phyloP scores from a whole-genome alignment of 2,797 vertebrate species.

The Acrocephalus scirpaceus region DNA sequence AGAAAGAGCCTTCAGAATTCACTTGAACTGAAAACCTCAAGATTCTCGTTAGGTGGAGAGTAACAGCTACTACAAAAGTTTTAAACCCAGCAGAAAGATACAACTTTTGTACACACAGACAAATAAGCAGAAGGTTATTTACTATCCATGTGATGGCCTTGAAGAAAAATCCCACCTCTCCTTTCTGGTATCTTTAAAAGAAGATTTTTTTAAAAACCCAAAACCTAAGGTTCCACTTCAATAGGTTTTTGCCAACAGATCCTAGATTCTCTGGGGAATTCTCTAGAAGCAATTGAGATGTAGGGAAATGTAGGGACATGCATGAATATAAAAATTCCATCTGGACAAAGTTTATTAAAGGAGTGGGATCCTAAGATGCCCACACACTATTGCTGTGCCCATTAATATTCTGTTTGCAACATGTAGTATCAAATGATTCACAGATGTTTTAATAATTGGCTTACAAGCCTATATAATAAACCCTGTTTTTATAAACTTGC shows the following conservation, averaged over 20 bases:
- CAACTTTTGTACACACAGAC: background rate
- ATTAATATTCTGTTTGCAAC: background rate
- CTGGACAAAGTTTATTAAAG: background rate
- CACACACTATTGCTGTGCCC: background rate
- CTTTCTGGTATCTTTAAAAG: background rate
- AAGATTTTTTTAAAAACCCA: fast-evolving
- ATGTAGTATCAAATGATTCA: background rate
- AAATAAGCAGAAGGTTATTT: background rate
- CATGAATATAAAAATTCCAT: background rate
- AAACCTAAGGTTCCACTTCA: background rate
- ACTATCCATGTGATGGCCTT: background rate
- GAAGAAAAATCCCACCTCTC: background rate
- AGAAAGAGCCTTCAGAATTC: background rate
- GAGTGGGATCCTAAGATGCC: background rate
- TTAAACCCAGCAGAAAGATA: background rate
- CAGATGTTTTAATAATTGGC: background rate
- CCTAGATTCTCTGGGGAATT: background rate
- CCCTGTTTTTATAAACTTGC: background rate
- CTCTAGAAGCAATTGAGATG: background rate
- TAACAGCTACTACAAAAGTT: background rate
- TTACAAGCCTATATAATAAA: background rate
- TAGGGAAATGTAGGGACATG: background rate
- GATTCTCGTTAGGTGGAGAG: background rate
- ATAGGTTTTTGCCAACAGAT: background rate
- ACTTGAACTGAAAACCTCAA: background rate